phyloP scores from a whole-genome alignment of 2,113 vertebrate genomes.

The Etheostoma cragini region DNA sequence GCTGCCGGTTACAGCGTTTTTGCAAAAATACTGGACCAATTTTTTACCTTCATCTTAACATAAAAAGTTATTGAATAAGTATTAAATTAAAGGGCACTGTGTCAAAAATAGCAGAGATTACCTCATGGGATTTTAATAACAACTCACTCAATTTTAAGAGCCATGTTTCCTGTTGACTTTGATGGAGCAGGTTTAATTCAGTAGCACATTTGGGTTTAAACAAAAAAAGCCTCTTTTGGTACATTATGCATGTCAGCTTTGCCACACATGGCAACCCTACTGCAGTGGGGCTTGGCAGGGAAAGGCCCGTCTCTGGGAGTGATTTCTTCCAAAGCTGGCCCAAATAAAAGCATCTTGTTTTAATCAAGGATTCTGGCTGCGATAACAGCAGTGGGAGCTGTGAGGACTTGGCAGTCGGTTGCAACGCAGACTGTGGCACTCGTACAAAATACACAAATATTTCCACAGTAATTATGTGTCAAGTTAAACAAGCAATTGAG shows the following conservation, averaged over 20 bases:
- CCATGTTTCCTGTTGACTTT: slow-evolving; percentile 67
- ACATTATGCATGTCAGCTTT: slow-evolving; percentile 75
- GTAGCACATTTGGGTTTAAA: slow-evolving; percentile 73
- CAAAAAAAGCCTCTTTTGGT: slow-evolving; percentile 60
- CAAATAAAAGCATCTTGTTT: slow-evolving; percentile 87
- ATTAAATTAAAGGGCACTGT: slow-evolving; percentile 64
- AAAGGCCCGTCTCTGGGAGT: slow-evolving; percentile 81
- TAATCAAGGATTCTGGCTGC: slow-evolving; percentile 87
- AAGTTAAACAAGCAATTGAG: slow-evolving; percentile 88
- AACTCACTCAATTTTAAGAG: slow-evolving; percentile 51
- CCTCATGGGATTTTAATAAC: slow-evolving; percentile 73
- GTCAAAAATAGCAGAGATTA: slow-evolving; percentile 61
- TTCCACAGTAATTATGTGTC: slow-evolving; percentile 88
- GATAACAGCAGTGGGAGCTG: slow-evolving; percentile 82
- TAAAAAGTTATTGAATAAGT: slow-evolving; percentile 58
- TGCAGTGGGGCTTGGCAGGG: slow-evolving; percentile 81
- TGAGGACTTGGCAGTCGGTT: slow-evolving; percentile 83
- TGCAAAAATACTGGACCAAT: too few species aligned
- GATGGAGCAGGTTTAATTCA: slow-evolving; percentile 69
- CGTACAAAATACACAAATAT: slow-evolving; percentile 88
- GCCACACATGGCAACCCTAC: slow-evolving; percentile 76
- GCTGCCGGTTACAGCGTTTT: too few species aligned
- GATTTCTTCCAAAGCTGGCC: slow-evolving; percentile 85
- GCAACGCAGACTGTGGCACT: slow-evolving; percentile 82
- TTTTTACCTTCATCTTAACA: slow-evolving; percentile 47